These are phyloP conservation scores for Drosophila robusta DNA, from an alignment of 2,888 invertebrate species.

Conservation along the genomic window DNA sequence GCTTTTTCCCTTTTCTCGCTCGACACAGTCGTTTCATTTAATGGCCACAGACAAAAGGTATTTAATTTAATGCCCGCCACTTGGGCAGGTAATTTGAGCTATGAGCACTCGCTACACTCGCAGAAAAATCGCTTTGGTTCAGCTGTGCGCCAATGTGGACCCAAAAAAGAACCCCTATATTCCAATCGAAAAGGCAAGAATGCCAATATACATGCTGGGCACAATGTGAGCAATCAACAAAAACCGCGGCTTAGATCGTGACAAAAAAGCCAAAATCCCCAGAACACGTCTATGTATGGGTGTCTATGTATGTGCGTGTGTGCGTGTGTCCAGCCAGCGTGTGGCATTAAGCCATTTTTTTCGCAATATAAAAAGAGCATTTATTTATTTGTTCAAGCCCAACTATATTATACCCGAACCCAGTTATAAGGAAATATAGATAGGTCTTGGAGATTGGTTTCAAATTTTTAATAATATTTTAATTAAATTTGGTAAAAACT, in stretches of 20 bases:
- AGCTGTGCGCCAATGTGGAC: not conserved
- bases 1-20: conserved; percentile 14
- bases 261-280: conserved; percentile 64
- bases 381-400: not conserved
- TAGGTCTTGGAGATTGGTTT: not conserved
- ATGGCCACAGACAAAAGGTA: conserved; percentile 73
- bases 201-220: conserved; percentile 59
- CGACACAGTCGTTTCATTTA: conserved; percentile 54
- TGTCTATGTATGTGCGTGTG: conserved; percentile 6
- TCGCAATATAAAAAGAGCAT: conserved; percentile 25
- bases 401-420: not conserved
- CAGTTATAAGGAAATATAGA: not conserved
- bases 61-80: conserved; percentile 75
- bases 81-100: conserved; percentile 71
- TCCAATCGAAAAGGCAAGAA: conserved; percentile 52
- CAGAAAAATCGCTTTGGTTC: conserved; percentile 19
- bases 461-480: not conserved
- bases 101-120: conserved; percentile 38
- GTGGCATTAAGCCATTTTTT: conserved; percentile 27
- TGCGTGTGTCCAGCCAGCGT: not conserved
- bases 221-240: conserved; percentile 52
- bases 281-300: not conserved
- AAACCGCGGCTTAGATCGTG: conserved; percentile 67
- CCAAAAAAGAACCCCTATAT: not conserved
- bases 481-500: not conserved